Base-by-base conservation (phyloP, 2,797 vertebrate species). In the Geotrypetes seraphini region DNA sequence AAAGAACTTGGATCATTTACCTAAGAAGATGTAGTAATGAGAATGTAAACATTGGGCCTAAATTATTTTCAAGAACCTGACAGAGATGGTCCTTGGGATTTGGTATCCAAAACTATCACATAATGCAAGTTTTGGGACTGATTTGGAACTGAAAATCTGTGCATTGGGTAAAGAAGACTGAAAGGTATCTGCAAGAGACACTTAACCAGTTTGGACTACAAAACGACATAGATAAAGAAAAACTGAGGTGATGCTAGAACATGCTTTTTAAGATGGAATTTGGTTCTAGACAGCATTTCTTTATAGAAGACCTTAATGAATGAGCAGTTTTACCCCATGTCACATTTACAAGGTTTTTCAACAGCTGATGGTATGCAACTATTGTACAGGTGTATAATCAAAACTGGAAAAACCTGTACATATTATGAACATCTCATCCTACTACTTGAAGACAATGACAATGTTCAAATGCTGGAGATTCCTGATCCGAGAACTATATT, bases 1-100 rank as follows among this genome's bases (percentile, higher is more conserved):
- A 67, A 72, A 54, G 63, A 62, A 74, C 60, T 36, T 42, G 68
- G 60, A 66, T 24, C 50, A 35, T 31, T n/a, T n/a, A n/a, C n/a
- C n/a, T n/a, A n/a, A n/a, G n/a, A n/a, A n/a, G n/a, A n/a, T n/a
- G n/a, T n/a, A n/a, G n/a, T n/a, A n/a, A n/a, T n/a, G n/a, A n/a
- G n/a, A n/a, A n/a, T n/a, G n/a, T n/a, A n/a, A n/a, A n/a, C n/a
- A n/a, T n/a, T n/a, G n/a, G n/a, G n/a, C n/a, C n/a, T n/a, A n/a
- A n/a, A n/a, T n/a, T n/a, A n/a, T n/a, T n/a, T n/a, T n/a, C 11
- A 58, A 53, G 53, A 45, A 58, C 36, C 63, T 10, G 22, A 41
- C 50, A 4, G 55, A 62, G 60, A 40, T n/a, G n/a, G n/a, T n/a
- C n/a, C 25, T 32, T 47, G 44, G 41, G 11, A 28, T 43, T 50